Percentiles rank a stretch among this genome's conserved stretches.
Conservation (phyloP, 2,888 invertebrate genomes). For the Drosophila cognata region DNA sequence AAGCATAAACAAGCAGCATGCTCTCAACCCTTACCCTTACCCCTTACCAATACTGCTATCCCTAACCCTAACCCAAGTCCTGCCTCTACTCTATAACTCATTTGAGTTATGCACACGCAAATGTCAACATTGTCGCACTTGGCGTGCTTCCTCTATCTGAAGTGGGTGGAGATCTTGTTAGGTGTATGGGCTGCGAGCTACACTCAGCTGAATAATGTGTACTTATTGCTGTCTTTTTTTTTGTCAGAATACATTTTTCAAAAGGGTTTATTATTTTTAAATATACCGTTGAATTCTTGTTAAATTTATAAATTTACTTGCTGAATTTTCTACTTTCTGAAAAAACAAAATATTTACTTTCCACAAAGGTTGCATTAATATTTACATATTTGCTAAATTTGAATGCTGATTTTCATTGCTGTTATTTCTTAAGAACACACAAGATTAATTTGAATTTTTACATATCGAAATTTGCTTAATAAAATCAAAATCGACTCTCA, state of each 20-base stretch:
- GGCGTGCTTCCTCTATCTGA: slow-evolving; percentile 50
- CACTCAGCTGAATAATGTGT: neutral
- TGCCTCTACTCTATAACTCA: slow-evolving; percentile 9
- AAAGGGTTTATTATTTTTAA: neutral
- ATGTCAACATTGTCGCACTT: slow-evolving; percentile 80
- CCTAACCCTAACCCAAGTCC: neutral
- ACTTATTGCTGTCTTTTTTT: neutral
- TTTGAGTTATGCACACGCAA: slow-evolving; percentile 46
- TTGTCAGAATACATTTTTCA: neutral
- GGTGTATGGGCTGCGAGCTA: neutral
- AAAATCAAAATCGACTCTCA: neutral
- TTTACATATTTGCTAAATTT: neutral
- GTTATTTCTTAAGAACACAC: neutral
- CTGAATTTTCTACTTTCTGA: neutral
- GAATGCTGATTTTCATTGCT: no score
- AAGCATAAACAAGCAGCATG: slow-evolving; percentile 22
- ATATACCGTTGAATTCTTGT: neutral
- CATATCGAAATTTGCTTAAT: neutral
- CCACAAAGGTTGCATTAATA: neutral
- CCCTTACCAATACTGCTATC: neutral
- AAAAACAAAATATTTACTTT: neutral
- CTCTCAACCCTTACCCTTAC: neutral
- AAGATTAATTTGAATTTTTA: neutral
- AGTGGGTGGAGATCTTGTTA: slow-evolving; percentile 6
- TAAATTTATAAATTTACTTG: neutral